These are phyloP conservation scores for Hydrozoanthus tunicans DNA, from an alignment of 64 coral and sea anemone genomes.

Conservation along the genomic window DNA sequence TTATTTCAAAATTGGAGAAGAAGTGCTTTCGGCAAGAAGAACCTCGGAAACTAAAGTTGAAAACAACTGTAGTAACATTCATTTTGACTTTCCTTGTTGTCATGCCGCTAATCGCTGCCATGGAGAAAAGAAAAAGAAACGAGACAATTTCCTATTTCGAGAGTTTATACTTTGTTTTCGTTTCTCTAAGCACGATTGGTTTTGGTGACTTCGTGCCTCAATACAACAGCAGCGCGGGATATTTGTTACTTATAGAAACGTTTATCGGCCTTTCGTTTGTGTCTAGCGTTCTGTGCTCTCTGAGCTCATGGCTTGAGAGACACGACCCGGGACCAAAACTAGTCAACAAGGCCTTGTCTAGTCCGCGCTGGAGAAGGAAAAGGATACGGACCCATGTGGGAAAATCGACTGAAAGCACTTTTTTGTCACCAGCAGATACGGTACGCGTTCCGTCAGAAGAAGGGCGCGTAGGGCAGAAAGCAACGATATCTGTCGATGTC, in stretches of 20 bases:
- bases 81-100: conserved; percentile 20
- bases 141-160: conserved; percentile 60
- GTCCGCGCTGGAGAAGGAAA: background rate
- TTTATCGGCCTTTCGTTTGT: conserved; percentile 75
- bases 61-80: conserved; percentile 27
- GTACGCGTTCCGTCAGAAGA: background rate
- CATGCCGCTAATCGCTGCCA: conserved; percentile 1
- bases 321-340: conserved; percentile 46
- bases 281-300: conserved; percentile 85
- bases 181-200: conserved; percentile 82
- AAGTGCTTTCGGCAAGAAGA: conserved; percentile 21
- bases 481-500: background rate
- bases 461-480: background rate
- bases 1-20: conserved; percentile 18
- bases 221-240: conserved; percentile 35
- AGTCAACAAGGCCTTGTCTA: background rate
- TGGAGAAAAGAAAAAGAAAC: background rate
- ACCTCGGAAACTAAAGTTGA: conserved; percentile 22
- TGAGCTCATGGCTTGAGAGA: conserved; percentile 75
- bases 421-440: background rate
- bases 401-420: background rate
- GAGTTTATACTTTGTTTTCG: conserved; percentile 78
- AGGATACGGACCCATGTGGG: background rate
- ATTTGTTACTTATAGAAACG: conserved; percentile 30
- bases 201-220: conserved; percentile 78